Evolutionary conservation across 2,797 vertebrate species (phyloP).

Genomic region (Macropodus opercularis): DNA sequence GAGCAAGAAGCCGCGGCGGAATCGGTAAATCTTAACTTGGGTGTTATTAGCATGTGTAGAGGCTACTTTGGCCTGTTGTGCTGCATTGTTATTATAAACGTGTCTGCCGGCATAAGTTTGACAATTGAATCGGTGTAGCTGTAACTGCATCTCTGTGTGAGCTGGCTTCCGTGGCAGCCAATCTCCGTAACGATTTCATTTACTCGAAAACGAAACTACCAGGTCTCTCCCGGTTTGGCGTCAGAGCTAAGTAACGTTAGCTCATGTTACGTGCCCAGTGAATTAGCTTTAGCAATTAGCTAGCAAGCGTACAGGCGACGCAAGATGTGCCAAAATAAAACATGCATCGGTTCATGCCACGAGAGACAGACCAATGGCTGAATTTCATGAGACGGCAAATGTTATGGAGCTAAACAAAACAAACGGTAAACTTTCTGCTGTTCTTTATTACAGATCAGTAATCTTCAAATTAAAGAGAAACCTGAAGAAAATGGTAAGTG

Average conservation of each 20-base stretch:
- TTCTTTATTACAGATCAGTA: conserved; percentile 68
- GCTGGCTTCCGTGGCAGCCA: accelerated
- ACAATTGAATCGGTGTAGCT: accelerated
- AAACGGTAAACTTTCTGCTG: not conserved
- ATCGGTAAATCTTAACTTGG: conserved; percentile 81
- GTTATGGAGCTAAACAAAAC: not conserved
- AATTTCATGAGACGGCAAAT: not conserved
- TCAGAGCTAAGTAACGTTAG: conserved; percentile 33
- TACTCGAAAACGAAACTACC: conserved; percentile 10
- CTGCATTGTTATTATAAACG: not conserved
- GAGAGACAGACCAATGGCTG: not conserved
- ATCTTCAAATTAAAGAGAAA: conserved; percentile 79
- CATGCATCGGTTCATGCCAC: too few relatives aligned
- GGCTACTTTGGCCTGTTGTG: conserved; percentile 33
- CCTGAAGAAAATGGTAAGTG: conserved; percentile 82
- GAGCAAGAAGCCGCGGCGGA: conserved; percentile 93
- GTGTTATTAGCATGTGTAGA: conserved; percentile 52
- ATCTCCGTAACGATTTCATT: not conserved
- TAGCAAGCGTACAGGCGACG: conserved; percentile 14
- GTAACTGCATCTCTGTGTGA: accelerated
- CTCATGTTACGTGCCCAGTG: conserved; percentile 38
- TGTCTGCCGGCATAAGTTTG: accelerated
- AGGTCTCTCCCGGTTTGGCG: not conserved
- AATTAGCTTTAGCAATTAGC: conserved; percentile 53
- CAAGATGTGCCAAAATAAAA: conserved; percentile 16